These are phyloP conservation scores for Phalloptychus januarius DNA, from an alignment of 2,797 vertebrate species.

Conservation along the genomic window DNA sequence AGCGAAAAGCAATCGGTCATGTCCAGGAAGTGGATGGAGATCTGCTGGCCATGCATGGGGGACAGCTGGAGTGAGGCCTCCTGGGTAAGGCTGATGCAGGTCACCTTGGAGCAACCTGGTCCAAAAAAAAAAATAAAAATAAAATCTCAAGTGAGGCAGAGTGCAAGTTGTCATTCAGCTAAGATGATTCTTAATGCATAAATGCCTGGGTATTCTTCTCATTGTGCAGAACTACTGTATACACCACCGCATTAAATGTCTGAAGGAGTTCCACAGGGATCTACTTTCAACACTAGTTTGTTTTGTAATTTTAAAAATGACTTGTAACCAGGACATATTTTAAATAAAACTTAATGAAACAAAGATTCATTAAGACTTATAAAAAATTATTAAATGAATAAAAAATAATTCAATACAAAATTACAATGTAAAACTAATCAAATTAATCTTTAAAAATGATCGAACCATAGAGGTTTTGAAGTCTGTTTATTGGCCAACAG, in stretches of 20 bases:
- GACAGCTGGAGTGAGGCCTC: constrained; percentile 93
- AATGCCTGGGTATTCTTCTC: not conserved
- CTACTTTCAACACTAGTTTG: not conserved
- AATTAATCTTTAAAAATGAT: not conserved
- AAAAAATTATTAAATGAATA: not conserved
- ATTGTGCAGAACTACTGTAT: not conserved
- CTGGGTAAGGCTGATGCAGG: constrained; percentile 94
- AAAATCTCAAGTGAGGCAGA: not conserved
- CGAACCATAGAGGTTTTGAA: not conserved
- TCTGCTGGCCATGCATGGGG: constrained; percentile 94
- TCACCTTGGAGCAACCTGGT: constrained; percentile 97
- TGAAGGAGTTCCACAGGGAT: not conserved
- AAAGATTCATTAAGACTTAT: not conserved
- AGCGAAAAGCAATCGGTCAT: constrained; percentile 99
- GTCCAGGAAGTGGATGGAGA: constrained; percentile 96
- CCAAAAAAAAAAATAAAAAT: not conserved
- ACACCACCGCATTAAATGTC: not conserved
- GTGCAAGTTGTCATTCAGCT: not conserved
- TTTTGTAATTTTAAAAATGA: not conserved
- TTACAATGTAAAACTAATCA: not conserved
- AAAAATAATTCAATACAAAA: not conserved
- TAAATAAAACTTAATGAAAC: not conserved
- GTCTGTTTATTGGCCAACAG: not conserved
- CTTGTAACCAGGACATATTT: too few species aligned
- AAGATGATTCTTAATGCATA: not conserved